phyloP scores from a whole-genome alignment of 2,888 invertebrate genomes.

The Drosophila niveifrons region DNA sequence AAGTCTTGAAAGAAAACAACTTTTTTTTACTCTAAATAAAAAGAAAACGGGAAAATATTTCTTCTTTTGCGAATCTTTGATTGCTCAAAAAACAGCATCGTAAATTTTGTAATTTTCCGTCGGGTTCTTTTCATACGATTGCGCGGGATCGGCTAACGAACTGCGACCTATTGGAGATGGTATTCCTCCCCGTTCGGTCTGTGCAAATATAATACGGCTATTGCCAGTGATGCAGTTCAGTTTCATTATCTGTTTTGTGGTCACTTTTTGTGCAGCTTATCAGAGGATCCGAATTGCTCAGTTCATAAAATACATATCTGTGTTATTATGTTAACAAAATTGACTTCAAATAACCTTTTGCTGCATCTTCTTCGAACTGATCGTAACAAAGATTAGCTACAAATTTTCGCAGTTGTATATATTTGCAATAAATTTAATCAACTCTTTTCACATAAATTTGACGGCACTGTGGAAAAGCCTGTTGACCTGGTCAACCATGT shows the following conservation, averaged over 20 bases:
- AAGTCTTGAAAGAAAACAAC: too few species aligned
- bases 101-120: background rate
- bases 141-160: conserved; percentile 1
- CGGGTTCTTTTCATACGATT: background rate
- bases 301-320: conserved; percentile 5
- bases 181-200: conserved; percentile 8
- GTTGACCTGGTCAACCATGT: background rate
- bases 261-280: conserved; percentile 44
- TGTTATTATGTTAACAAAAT: conserved; percentile 18
- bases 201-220: conserved; percentile 9
- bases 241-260: conserved; percentile 25
- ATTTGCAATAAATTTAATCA: too few species aligned
- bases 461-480: background rate
- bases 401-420: too few species aligned
- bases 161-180: conserved; percentile 10
- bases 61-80: background rate
- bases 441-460: too few species aligned
- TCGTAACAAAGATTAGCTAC: background rate
- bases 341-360: conserved; percentile 8
- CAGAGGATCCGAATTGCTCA: conserved; percentile 38
- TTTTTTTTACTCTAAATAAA: background rate
- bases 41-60: too few species aligned
- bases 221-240: conserved; percentile 7
- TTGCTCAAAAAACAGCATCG: background rate
- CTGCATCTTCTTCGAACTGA: too few species aligned